phyloP scores from a whole-genome alignment of 2,888 invertebrate genomes.

The Hemistola chrysoprasaria region DNA sequence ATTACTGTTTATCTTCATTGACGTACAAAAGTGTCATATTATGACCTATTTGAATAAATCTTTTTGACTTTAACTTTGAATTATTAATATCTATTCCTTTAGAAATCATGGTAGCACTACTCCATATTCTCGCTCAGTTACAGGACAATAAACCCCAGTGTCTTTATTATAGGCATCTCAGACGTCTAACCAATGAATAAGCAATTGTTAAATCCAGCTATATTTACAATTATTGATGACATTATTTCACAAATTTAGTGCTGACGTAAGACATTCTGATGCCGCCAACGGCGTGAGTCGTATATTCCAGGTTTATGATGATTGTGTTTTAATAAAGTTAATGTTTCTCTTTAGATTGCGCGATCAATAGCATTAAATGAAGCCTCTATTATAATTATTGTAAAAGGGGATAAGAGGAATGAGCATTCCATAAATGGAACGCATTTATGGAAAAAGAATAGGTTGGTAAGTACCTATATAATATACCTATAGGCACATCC shows the following conservation, averaged over 20 bases:
- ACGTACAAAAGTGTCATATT: no score
- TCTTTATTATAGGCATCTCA: conserved; percentile 22
- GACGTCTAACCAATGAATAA: conserved; percentile 38
- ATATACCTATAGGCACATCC: no score
- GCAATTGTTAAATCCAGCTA: conserved; percentile 33
- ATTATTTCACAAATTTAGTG: conserved; percentile 39
- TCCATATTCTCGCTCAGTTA: conserved; percentile 16
- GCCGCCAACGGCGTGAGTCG: conserved; percentile 8
- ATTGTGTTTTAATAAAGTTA: conserved; percentile 24
- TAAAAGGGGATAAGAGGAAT: background rate
- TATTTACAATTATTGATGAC: conserved; percentile 35
- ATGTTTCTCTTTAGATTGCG: conserved; percentile 6
- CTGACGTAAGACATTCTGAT: conserved; percentile 42
- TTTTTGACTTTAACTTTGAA: no score
- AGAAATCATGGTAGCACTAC: conserved; percentile 12
- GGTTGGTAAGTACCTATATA: no score
- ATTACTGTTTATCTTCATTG: no score
- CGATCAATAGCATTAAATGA: conserved; percentile 11
- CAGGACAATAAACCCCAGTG: conserved; percentile 25
- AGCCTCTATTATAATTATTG: conserved; percentile 7
- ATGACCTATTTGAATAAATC: no score
- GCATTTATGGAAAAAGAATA: no score
- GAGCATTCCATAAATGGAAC: conserved; percentile 1
- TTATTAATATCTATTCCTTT: no score
- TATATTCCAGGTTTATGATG: conserved; percentile 16